phyloP scores from a whole-genome alignment of 2,113 vertebrate species.

The Alaudala cheleensis region DNA sequence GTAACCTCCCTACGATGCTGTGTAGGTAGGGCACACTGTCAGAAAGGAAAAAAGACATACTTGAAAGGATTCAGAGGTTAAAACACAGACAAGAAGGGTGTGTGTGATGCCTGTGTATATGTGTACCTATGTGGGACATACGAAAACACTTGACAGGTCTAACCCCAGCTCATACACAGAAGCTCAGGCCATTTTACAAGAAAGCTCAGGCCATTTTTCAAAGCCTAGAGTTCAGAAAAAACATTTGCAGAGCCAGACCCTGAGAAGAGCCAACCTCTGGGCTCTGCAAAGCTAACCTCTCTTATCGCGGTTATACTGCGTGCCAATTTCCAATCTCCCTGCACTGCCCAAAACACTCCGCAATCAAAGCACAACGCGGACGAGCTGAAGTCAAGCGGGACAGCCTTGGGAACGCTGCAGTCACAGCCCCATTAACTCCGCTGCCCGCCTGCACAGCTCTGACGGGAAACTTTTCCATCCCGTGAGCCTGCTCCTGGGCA shows the following conservation, averaged over 20 bases:
- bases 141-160: neutral
- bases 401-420: neutral
- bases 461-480: neutral
- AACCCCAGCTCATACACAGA: neutral
- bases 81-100: neutral
- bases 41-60: neutral
- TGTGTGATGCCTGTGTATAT: neutral
- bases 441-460: neutral
- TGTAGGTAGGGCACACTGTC: neutral
- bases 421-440: no score
- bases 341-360: neutral
- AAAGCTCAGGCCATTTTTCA: neutral
- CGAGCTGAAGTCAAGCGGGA: neutral
- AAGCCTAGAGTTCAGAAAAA: neutral
- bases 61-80: neutral
- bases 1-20: neutral
- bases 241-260: neutral
- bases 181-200: neutral
- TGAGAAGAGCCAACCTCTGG: neutral
- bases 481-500: fast-evolving
- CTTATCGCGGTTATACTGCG: no score
- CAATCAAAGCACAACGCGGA: neutral
- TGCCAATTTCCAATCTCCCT: neutral
- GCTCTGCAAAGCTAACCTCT: neutral
- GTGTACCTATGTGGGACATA: neutral